A percentile compares a stretch with the other conserved stretches of the same genome.
phyloP scores from a whole-genome alignment of 2,888 invertebrate genomes.

The Parelbella ahira region DNA sequence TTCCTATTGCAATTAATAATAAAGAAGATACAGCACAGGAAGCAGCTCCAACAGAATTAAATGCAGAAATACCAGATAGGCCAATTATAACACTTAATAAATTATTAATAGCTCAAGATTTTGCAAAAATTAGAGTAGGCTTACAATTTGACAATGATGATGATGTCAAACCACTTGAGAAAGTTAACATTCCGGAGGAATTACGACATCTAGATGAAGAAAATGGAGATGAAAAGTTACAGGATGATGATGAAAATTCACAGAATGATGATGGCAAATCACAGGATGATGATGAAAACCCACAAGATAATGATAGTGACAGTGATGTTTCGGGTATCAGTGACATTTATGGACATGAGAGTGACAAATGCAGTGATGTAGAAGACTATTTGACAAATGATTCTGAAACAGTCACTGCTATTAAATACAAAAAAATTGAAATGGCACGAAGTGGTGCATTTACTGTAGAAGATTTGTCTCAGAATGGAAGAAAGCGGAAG shows the following conservation, averaged over 20 bases:
- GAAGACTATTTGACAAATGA: conserved; percentile 73
- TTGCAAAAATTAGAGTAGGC: conserved; percentile 88
- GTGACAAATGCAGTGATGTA: conserved; percentile 77
- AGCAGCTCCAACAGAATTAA: conserved; percentile 45
- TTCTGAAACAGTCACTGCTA: conserved; percentile 67
- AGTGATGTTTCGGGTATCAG: conserved; percentile 82
- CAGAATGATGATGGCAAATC: conserved; percentile 17
- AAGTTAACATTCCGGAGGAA: conserved; percentile 64
- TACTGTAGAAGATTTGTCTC: conserved; percentile 74
- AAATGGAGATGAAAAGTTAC: conserved; percentile 44
- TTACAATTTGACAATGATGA: conserved; percentile 84
- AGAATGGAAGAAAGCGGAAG: conserved; percentile 57
- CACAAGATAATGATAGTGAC: too few relatives aligned
- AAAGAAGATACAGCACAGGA: conserved; percentile 41
- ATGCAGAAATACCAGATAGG: conserved; percentile 44
- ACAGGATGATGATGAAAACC: conserved; percentile 38
- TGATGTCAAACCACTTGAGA: conserved; percentile 81
- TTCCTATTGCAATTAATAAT: too few relatives aligned
- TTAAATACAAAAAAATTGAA: conserved; percentile 66
- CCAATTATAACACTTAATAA: conserved; percentile 60
- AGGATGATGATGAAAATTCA: conserved; percentile 39
- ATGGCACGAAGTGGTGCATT: conserved; percentile 76
- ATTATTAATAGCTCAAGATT: conserved; percentile 87
- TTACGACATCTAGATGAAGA: conserved; percentile 69
- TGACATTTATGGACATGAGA: conserved; percentile 85